phyloP scores from a whole-genome alignment of 2,113 vertebrate species.

The Scortum barcoo region DNA sequence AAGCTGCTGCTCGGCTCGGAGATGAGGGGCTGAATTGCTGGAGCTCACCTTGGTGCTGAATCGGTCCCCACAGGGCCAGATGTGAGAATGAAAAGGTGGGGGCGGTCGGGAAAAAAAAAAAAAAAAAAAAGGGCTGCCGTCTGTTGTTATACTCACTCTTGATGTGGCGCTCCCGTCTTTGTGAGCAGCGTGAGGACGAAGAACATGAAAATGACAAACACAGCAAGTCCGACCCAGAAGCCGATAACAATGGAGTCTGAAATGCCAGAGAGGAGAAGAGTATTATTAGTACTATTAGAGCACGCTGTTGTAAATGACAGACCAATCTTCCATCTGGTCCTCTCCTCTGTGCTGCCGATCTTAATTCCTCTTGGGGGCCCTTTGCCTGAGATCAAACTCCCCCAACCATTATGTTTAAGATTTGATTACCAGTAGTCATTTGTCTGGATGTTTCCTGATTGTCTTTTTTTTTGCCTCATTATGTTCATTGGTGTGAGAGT shows the following conservation, averaged over 20 bases:
- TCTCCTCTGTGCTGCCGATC: background rate
- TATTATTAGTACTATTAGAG: background rate
- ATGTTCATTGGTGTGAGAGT: background rate
- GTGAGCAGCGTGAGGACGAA: slow-evolving; percentile 94
- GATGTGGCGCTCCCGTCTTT: slow-evolving; percentile 93
- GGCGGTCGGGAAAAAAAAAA: too few relatives aligned
- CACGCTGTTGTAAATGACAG: background rate
- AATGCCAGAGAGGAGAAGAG: slow-evolving; percentile 57
- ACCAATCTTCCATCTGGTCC: background rate
- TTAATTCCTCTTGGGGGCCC: background rate
- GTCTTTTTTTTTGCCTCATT: background rate
- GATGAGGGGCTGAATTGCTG: background rate
- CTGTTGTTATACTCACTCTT: slow-evolving; percentile 88
- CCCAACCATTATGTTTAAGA: background rate
- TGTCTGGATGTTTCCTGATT: background rate
- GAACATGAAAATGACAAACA: slow-evolving; percentile 98
- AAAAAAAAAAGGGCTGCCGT: background rate
- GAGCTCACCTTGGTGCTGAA: slow-evolving; percentile 24
- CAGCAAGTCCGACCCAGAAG: slow-evolving; percentile 96
- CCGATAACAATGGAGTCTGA: slow-evolving; percentile 97
- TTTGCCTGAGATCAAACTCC: background rate
- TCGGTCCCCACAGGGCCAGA: background rate
- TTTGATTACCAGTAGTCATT: background rate
- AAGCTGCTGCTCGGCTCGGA: slow-evolving; percentile 11
- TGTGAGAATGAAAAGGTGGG: background rate